These are phyloP conservation scores for Drosophila buzzatii DNA, from an alignment of 2,888 invertebrate genomes.

Conservation along the genomic window DNA sequence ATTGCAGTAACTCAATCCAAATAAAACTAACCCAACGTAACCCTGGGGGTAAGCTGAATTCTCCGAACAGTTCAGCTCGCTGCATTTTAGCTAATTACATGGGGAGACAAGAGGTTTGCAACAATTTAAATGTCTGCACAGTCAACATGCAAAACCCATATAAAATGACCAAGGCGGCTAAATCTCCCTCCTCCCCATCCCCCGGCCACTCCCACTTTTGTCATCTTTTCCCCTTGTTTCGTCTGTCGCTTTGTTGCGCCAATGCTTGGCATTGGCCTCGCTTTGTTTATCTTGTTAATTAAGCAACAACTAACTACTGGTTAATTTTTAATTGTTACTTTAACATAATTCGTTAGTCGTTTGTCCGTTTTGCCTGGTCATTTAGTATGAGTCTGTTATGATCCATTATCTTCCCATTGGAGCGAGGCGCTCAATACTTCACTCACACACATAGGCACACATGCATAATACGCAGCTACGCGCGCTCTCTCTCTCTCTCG, in stretches of 20 bases:
- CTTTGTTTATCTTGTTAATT: constrained; percentile 73
- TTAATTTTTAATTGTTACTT: constrained; percentile 74
- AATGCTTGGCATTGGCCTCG: constrained; percentile 26
- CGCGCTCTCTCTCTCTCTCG: constrained; percentile 3
- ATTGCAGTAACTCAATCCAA: constrained; percentile 27
- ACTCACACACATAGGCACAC: constrained; percentile 1
- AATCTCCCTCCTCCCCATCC: not conserved
- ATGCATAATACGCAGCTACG: not conserved
- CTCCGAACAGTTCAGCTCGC: not conserved
- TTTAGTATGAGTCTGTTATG: constrained; percentile 28
- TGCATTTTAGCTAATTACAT: constrained; percentile 43
- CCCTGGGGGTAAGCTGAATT: not conserved
- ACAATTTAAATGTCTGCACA: constrained; percentile 17
- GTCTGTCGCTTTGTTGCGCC: not conserved
- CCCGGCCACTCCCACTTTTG: not conserved
- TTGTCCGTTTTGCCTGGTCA: constrained; percentile 35
- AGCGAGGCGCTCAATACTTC: constrained; percentile 3
- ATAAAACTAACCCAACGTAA: constrained; percentile 9
- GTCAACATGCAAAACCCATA: constrained; percentile 37
- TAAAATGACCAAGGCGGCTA: constrained; percentile 19
- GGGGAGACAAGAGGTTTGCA: constrained; percentile 6
- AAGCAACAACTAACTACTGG: constrained; percentile 64
- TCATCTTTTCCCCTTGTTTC: constrained; percentile 1
- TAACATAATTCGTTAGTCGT: constrained; percentile 53
- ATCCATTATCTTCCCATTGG: constrained; percentile 19